These are phyloP conservation scores for Drosophila azteca DNA, from an alignment of 1,140 invertebrate species.

Conservation along the genomic window DNA sequence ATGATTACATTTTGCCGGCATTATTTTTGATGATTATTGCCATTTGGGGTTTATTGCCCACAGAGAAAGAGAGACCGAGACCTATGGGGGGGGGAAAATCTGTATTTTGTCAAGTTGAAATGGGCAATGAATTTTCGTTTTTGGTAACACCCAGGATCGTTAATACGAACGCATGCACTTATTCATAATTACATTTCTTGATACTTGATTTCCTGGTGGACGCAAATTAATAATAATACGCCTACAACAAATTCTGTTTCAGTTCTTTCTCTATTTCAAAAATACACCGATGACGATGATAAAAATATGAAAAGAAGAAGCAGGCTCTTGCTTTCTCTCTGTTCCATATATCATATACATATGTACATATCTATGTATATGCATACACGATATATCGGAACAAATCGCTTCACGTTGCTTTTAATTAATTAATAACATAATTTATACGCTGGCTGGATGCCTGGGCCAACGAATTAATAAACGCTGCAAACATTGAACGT, in stretches of 20 bases:
- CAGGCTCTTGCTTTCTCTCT: not conserved
- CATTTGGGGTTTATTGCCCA: slow-evolving; percentile 53
- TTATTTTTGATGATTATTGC: slow-evolving; percentile 68
- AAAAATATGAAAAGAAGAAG: slow-evolving; percentile 12
- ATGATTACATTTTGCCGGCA: slow-evolving; percentile 60
- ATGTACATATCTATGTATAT: too few species aligned
- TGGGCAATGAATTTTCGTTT: slow-evolving; percentile 41
- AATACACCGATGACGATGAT: slow-evolving; percentile 40
- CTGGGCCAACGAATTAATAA: slow-evolving; percentile 54
- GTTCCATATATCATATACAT: slow-evolving; percentile 26
- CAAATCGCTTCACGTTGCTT: slow-evolving; percentile 51
- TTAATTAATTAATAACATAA: slow-evolving; percentile 66
- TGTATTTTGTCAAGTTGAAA: slow-evolving; percentile 40
- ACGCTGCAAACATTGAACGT: slow-evolving; percentile 39
- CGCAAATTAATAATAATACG: slow-evolving; percentile 41
- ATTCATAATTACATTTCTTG: slow-evolving; percentile 52
- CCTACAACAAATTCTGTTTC: slow-evolving; percentile 34
- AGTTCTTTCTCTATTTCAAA: slow-evolving; percentile 24
- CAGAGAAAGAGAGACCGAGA: not conserved
- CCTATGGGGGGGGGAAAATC: slow-evolving; percentile 16
- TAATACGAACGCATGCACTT: slow-evolving; percentile 56
- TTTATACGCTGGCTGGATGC: slow-evolving; percentile 15
- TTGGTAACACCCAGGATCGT: slow-evolving; percentile 32
- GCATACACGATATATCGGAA: slow-evolving; percentile 28
- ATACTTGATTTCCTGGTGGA: slow-evolving; percentile 40